These are phyloP conservation scores for Sylvilagus bachmani DNA, from an alignment of 2,113 vertebrate genomes.

Conservation along the genomic window DNA sequence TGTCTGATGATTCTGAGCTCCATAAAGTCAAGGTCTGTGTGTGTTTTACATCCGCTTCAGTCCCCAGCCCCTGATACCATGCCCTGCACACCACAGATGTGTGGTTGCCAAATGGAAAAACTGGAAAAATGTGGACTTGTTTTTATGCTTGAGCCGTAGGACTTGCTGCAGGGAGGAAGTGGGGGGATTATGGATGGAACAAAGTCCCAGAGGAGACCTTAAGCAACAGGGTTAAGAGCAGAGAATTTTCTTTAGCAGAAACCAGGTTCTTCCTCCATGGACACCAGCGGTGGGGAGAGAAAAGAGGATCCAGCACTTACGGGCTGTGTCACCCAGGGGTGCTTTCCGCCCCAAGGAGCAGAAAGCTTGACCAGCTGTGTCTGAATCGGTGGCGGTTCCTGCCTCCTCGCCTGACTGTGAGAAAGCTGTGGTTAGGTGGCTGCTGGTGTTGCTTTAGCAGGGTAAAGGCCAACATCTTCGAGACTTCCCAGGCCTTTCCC, in stretches of 20 bases:
- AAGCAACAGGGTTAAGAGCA: constrained; percentile 30
- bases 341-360: not conserved
- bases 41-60: not conserved
- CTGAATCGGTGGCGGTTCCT: not conserved
- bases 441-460: not conserved
- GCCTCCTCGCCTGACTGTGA: not conserved
- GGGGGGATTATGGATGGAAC: constrained; percentile 23
- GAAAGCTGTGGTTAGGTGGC: not conserved
- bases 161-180: constrained; percentile 9
- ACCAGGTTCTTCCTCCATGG: not conserved
- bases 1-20: not conserved
- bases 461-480: not conserved
- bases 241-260: constrained; percentile 51
- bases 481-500: not conserved
- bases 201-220: constrained; percentile 22
- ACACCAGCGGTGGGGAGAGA: not conserved
- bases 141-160: not conserved
- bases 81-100: not conserved
- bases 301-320: not conserved
- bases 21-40: not conserved
- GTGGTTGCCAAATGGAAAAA: not conserved
- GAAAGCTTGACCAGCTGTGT: not conserved
- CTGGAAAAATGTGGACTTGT: not conserved
- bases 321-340: not conserved
- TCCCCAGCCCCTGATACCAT: not conserved